These are phyloP conservation scores for Electrona antarctica DNA, from an alignment of 2,113 vertebrate species.

Conservation along the genomic window DNA sequence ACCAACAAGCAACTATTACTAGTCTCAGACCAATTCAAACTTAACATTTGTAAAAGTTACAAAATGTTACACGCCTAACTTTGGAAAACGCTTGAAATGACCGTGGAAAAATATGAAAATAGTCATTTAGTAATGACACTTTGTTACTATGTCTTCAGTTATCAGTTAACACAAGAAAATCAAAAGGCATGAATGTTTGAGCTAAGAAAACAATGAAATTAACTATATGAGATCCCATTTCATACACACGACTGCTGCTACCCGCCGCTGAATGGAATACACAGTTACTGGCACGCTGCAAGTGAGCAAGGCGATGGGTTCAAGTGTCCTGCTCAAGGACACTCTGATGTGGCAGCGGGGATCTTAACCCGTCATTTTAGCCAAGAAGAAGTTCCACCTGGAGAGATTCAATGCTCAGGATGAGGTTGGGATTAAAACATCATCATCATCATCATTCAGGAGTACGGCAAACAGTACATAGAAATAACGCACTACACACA, in stretches of 20 bases:
- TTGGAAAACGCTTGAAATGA: conserved; percentile 47
- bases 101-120: conserved; percentile 17
- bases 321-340: too few relatives aligned
- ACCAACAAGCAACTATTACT: conserved; percentile 1
- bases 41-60: conserved; percentile 31
- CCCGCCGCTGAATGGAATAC: conserved; percentile 52
- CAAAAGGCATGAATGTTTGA: conserved; percentile 43
- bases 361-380: too few relatives aligned
- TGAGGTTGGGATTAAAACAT: too few relatives aligned
- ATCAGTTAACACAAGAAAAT: conserved; percentile 54
- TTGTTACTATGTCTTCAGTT: conserved; percentile 49
- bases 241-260: conserved; percentile 29
- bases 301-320: conserved; percentile 13
- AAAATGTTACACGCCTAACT: conserved; percentile 35
- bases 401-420: too few relatives aligned
- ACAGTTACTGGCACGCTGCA: conserved; percentile 41
- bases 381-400: too few relatives aligned
- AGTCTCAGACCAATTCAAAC: conserved; percentile 41
- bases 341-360: too few relatives aligned
- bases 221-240: conserved; percentile 37
- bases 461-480: too few relatives aligned
- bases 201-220: conserved; percentile 40
- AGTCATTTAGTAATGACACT: conserved; percentile 42
- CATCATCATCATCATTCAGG: too few relatives aligned
- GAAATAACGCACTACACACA: too few relatives aligned